Base-by-base conservation (phyloP, 2,797 vertebrate genomes). In the Microtus californicus region DNA sequence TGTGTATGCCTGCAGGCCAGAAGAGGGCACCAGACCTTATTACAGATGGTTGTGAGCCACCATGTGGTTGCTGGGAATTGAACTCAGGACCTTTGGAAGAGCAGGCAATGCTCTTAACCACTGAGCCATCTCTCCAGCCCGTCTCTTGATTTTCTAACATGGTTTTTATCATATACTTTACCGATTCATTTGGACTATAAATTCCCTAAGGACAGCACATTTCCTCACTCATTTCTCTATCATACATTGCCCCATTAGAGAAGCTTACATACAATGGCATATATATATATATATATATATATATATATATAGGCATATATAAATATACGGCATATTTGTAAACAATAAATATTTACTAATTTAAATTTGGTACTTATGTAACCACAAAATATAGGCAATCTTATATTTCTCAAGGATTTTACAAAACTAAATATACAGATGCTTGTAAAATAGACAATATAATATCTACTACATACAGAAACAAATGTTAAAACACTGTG, bases 341-440 rank as follows among this genome's bases (percentile, higher is more conserved):
- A 89, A 63, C 31, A 89, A 63, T 81, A 90, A 61, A 80, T 87
- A 93, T 87, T 94, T 92, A 34, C 37, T 88, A 76, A 93, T 79
- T 92, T 48, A 73, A 63, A 40, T 63, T 63, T 43, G 21, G 40
- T 31, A 21, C 31, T 8, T 48, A 2, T 21, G 5, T 59, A 25
- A 6, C 77, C 88, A 97, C 10, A 92, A 31, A 61, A 29, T 63
- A 67, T 78, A 51, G 71, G 37, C 4, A 92, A 27, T 88, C 56
- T 95, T 48, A 86, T 71, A 93, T 6, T 56, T 4, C n/a, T n/a
- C 34, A 61, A 78, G 15, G 92, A 93, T 37, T 80, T 91, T 40
- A 91, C 12, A 89, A 76, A 81, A 0, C 37, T 76, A 88, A 88
- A 86, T 40, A 89, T 45, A 76, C 13, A 91, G 23, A 92, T 54